Evolutionary conservation across 37 sponge, comb jelly and placozoan genomes (phyloP).

Genomic region (Geodia barretti): DNA sequence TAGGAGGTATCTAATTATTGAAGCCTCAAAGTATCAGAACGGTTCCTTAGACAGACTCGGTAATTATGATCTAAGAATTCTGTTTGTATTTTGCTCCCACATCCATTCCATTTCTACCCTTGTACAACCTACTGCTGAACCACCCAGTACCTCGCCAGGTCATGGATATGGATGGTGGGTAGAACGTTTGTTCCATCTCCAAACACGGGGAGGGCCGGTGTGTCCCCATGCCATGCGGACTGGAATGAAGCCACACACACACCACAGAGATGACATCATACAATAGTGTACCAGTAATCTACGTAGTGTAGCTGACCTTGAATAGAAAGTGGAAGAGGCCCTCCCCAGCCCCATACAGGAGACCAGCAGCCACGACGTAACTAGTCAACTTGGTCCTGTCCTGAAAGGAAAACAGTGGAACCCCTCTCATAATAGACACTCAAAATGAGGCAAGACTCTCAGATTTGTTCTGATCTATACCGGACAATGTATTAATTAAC

Average conservation of each 20-base stretch:
- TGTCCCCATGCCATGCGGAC: conserved; percentile 86
- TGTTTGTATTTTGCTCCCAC: no score
- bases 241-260: conserved; percentile 13
- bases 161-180: conserved; percentile 90
- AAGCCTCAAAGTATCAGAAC: no score
- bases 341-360: conserved; percentile 90
- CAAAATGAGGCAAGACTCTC: not conserved
- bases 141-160: conserved; percentile 70
- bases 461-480: no score
- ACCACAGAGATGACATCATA: not conserved
- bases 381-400: conserved; percentile 83
- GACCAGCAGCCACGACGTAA: conserved; percentile 89
- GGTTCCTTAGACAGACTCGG: no score
- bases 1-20: no score
- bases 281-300: not conserved
- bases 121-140: not conserved
- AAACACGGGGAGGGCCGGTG: conserved; percentile 64
- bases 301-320: conserved; percentile 67
- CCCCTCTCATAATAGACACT: not conserved
- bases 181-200: conserved; percentile 91
- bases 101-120: not conserved
- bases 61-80: no score
- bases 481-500: no score
- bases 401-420: conserved; percentile 34
- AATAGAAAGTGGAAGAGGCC: conserved; percentile 88